Percentiles rank a stretch among this genome's conserved stretches.
Conservation (phyloP, 2,797 vertebrate species). For the Triplophysa yarkandensis region DNA sequence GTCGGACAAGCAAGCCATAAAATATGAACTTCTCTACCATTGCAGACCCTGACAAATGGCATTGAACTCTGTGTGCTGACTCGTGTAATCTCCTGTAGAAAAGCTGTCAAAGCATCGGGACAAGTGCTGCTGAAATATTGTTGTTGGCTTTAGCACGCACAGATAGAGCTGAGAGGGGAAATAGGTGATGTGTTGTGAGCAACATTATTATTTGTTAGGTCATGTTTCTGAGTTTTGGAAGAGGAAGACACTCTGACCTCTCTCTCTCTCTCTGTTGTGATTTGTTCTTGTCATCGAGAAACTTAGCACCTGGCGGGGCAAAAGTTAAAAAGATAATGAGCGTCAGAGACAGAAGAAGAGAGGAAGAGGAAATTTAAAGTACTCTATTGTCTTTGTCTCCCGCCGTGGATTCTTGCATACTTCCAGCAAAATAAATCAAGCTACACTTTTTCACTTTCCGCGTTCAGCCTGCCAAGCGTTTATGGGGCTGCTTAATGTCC, state of each 20-base stretch:
- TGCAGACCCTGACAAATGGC: conserved; percentile 45
- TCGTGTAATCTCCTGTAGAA: conserved; percentile 50
- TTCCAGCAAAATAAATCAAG: conserved; percentile 26
- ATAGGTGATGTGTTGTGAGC: conserved; percentile 22
- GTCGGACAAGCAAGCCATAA: conserved; percentile 34
- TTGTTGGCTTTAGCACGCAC: conserved; percentile 30
- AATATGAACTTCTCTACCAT: conserved; percentile 36
- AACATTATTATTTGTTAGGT: conserved; percentile 23
- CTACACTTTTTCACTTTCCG: conserved; percentile 17
- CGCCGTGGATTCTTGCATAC: neutral
- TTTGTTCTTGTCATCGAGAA: neutral
- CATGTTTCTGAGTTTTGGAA: neutral
- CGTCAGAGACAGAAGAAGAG: neutral
- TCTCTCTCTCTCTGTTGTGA: neutral
- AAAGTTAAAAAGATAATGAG: conserved; percentile 14
- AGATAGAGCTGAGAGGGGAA: conserved; percentile 14
- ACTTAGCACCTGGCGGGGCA: neutral
- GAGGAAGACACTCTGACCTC: conserved; percentile 1
- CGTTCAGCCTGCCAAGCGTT: conserved; percentile 59
- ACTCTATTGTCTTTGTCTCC: neutral
- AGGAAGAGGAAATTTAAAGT: neutral
- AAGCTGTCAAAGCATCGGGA: conserved; percentile 33
- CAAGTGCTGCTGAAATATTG: conserved; percentile 35
- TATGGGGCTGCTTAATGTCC: conserved; percentile 63
- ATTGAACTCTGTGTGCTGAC: conserved; percentile 47